These are phyloP conservation scores for Oophaga sylvatica DNA, from an alignment of 2,797 vertebrate species.

Conservation along the genomic window DNA sequence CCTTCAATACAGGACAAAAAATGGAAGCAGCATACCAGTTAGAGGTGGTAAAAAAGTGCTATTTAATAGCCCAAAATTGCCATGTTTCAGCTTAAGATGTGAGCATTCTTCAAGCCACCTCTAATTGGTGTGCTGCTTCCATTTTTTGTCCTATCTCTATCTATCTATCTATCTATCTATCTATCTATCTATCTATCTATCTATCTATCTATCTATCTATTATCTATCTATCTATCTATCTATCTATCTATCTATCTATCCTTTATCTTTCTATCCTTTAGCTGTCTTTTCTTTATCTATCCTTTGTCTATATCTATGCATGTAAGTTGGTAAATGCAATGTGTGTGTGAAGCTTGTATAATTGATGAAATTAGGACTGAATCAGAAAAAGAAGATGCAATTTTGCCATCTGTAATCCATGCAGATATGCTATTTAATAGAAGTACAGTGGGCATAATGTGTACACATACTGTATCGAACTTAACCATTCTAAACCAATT, in stretches of 20 bases:
- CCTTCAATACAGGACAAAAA: no score
- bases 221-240: not conserved
- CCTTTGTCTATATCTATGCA: not conserved
- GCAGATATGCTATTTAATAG: not conserved
- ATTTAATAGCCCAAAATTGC: no score
- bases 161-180: not conserved
- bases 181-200: not conserved
- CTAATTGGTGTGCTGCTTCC: no score
- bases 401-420: not conserved
- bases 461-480: not conserved
- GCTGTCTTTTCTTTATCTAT: not conserved
- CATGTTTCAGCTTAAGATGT: no score
- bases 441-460: not conserved
- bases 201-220: no score
- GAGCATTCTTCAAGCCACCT: no score
- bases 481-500: not conserved
- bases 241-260: not conserved
- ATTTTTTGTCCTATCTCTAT: not conserved
- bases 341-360: not conserved
- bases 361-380: not conserved
- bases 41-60: no score
- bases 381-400: not conserved
- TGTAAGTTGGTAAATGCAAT: not conserved
- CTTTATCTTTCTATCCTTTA: no score
- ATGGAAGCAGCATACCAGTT: no score